Base-by-base conservation (phyloP, 2,888 invertebrate genomes). In the Amaurobius ferox region DNA sequence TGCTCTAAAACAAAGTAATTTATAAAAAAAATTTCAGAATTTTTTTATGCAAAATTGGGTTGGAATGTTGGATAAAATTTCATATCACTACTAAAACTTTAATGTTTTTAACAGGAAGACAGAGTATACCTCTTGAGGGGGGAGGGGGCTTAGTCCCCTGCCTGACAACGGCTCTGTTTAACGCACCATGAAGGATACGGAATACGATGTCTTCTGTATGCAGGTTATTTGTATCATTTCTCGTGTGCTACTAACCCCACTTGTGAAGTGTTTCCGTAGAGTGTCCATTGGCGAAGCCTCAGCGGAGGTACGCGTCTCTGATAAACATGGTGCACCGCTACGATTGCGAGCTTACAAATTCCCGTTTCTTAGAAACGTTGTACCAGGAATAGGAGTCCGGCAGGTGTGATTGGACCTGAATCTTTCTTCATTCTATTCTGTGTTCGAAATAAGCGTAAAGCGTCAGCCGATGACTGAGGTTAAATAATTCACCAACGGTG, bases 361-460 rank as follows among this genome's bases (percentile, higher is more conserved):
- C 39, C 11, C 23, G n/a, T 73, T 73, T 62, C 28, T 73, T 62
- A 1, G 26, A 62, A 73, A 19, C 13, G 0, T 48, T n/a, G n/a
- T 16, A 48, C 26, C 5, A 61, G 62, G 35, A 23, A 39, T 7
- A 62, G 13, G 16, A 73, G 32, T 62, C 23, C 73, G 0, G 73
- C 39, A 3, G 16, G n/a, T 61, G 62, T 73, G n/a, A 73, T 73
- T 6, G 26, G 26, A 73, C 26, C 35, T 62, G 30, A 32, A 26
- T 32, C 30, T 72, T 48, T 72, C 19, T 16, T 30, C 19, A n/a
- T 16, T 23, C 16, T 29, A n/a, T 73, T 73, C 55, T 73, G 0
- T 32, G n/a, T 32, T 16, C 26, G 9, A 61, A 35, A 61, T 32
- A 23, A 61, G 61, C 61, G 62, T 35, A 62, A 73, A 73, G 35